Conservation (phyloP, 2,888 invertebrate genomes). For the Corythucha ciliata region DNA sequence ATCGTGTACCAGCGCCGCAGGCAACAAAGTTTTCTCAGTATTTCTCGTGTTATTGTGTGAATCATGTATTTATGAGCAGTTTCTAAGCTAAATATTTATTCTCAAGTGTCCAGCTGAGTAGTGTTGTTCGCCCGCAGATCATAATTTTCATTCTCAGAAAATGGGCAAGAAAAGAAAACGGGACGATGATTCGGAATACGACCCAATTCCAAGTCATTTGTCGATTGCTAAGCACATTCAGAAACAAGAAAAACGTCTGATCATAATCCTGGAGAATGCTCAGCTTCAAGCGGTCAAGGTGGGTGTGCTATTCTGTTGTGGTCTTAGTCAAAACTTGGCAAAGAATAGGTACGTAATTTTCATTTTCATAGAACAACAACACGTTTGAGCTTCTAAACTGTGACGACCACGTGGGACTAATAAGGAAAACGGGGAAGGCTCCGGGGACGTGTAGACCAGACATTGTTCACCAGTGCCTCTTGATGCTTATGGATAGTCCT, state of each 20-base stretch:
- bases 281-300: constrained; percentile 95
- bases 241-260: constrained; percentile 80
- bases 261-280: constrained; percentile 86
- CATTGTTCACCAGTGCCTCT: constrained; percentile 91
- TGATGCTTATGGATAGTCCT: constrained; percentile 97
- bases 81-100: too few relatives aligned
- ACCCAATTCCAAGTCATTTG: constrained; percentile 67
- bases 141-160: background rate
- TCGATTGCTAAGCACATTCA: constrained; percentile 61
- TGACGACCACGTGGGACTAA: constrained; percentile 78
- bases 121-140: background rate
- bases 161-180: constrained; percentile 49
- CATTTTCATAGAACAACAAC: constrained; percentile 61
- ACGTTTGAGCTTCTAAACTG: constrained; percentile 85
- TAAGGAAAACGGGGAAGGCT: constrained; percentile 78
- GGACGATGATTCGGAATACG: constrained; percentile 61
- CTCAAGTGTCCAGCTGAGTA: too few relatives aligned
- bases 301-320: too few relatives aligned
- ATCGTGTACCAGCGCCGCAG: too few relatives aligned
- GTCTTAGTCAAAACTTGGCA: background rate
- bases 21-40: too few relatives aligned
- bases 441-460: constrained; percentile 88
- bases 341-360: background rate
- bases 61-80: too few relatives aligned
- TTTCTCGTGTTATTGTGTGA: too few relatives aligned